phyloP scores from a whole-genome alignment of 1,140 invertebrate genomes.

The Saccostrea echinata region DNA sequence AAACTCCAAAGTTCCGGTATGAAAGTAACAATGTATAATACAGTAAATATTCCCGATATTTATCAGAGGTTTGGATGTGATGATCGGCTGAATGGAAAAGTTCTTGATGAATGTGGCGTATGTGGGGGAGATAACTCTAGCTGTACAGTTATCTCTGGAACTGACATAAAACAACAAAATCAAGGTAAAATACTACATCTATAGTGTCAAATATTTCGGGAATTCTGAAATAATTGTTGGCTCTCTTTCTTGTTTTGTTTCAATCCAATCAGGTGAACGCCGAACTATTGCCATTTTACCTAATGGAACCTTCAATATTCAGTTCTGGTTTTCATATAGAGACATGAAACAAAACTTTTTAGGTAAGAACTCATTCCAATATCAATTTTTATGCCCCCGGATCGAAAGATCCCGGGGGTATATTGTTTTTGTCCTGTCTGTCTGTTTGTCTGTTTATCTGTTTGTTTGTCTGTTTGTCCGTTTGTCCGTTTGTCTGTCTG shows the following conservation, averaged over 20 bases:
- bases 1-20: no score
- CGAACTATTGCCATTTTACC: neutral
- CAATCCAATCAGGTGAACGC: neutral
- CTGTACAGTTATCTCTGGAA: slow-evolving; percentile 32
- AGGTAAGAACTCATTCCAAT: neutral
- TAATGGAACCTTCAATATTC: neutral
- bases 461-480: no score
- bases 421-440: no score
- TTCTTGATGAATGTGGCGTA: neutral
- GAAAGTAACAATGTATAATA: no score
- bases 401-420: no score
- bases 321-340: neutral
- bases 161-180: neutral
- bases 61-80: neutral
- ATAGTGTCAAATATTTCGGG: no score
- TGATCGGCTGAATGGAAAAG: neutral
- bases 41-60: neutral
- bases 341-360: neutral
- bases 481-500: no score
- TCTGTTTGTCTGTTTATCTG: no score
- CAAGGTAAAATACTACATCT: neutral
- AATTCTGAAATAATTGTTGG: no score
- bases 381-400: no score
- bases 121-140: slow-evolving; percentile 42
- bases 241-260: no score